phyloP scores from a whole-genome alignment of 2,113 vertebrate genomes.

The Cynocephalus volans region DNA sequence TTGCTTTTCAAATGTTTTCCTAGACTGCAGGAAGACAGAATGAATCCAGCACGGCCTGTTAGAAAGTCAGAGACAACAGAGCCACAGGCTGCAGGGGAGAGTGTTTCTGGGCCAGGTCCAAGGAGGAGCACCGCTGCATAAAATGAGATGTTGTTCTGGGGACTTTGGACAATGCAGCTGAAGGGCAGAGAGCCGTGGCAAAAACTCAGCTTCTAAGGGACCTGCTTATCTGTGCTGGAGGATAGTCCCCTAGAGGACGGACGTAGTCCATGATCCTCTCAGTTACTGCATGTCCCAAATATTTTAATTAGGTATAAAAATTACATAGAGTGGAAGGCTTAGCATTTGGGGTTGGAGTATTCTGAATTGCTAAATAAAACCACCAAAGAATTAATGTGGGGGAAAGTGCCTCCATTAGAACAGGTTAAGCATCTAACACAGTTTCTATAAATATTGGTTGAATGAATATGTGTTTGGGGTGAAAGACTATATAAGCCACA shows the following conservation, averaged over 20 bases:
- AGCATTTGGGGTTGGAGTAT: not conserved
- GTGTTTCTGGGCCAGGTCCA: no score
- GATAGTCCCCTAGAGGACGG: not conserved
- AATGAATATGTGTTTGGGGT: not conserved
- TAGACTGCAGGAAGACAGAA: not conserved
- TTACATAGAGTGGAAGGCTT: not conserved
- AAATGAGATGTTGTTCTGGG: no score
- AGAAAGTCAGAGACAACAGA: not conserved
- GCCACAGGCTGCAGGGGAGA: no score
- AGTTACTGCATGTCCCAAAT: not conserved
- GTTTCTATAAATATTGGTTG: not conserved
- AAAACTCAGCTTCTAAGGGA: not conserved
- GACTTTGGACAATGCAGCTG: no score
- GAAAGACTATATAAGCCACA: not conserved
- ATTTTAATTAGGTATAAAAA: not conserved
- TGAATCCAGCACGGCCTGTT: accelerated
- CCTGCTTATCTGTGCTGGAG: not conserved
- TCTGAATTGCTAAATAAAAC: not conserved
- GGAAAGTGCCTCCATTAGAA: not conserved
- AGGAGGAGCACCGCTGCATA: not conserved
- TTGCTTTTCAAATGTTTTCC: no score
- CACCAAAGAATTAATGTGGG: not conserved
- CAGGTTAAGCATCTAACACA: not conserved
- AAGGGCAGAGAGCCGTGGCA: not conserved
- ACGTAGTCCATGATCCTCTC: not conserved